Percentiles rank a stretch among this genome's conserved stretches.
phyloP scores from a whole-genome alignment of 2,797 vertebrate genomes.

The Crax fasciolata region DNA sequence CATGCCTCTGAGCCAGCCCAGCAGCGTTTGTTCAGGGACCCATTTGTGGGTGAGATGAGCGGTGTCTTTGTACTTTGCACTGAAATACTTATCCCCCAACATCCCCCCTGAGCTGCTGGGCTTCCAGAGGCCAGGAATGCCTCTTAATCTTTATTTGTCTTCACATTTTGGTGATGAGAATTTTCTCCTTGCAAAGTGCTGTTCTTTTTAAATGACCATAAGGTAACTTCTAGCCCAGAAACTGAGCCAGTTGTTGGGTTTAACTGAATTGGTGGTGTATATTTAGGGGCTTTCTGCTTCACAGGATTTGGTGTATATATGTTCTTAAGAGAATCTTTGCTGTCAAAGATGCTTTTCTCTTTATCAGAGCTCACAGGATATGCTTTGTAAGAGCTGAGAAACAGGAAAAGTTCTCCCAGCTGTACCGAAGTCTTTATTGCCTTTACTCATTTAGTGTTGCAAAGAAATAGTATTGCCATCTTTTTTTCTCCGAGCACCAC shows the following conservation, averaged over 20 bases:
- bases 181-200: conserved; percentile 58
- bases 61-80: conserved; percentile 61
- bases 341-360: not conserved
- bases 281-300: conserved; percentile 54
- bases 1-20: conserved; percentile 25
- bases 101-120: not conserved
- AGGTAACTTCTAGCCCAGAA: conserved; percentile 44
- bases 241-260: conserved; percentile 32
- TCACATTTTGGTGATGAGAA: conserved; percentile 61
- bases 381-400: conserved; percentile 5
- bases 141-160: conserved; percentile 72
- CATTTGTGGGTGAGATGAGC: conserved; percentile 40
- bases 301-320: not conserved
- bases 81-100: conserved; percentile 61
- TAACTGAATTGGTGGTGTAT: conserved; percentile 45
- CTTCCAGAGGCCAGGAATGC: conserved; percentile 64
- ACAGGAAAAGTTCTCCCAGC: conserved; percentile 20
- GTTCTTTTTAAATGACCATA: conserved; percentile 49
- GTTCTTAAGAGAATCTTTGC: conserved; percentile 38
- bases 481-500: not conserved
- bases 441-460: conserved; percentile 35
- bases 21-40: conserved; percentile 39
- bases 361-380: not conserved
- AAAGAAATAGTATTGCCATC: conserved; percentile 48
- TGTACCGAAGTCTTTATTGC: conserved; percentile 56